Evolutionary conservation across 1,140 invertebrate species (phyloP), one percentile per base, ranked within the genome.

Genomic region (Calephelis nemesis): DNA sequence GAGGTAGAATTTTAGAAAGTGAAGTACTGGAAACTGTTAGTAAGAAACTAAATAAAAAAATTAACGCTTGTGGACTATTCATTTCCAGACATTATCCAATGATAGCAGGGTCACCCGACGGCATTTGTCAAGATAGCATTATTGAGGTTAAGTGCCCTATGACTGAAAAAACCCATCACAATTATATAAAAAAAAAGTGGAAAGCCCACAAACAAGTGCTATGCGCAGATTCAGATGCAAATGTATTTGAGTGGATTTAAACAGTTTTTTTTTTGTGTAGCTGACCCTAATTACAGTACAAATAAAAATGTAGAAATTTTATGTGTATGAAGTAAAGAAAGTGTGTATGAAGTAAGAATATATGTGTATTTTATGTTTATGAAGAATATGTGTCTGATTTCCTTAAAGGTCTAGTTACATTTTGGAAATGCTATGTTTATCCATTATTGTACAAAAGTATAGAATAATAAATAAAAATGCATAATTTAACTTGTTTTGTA

Each of bases 121-220:
- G 70, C 9, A 73, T 76, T 3, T 71, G 48, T 70, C 15, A 68
- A 64, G 60, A 72, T 42, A 49, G 48, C 13, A 68, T 75, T 47
- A 64, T 78, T 6, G 73, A 78, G 74, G 78, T 90, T 49, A 88
- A 90, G 65, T 84, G 73, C 48, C 70, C 69, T 1, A 62, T 62
- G 42, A 74, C 50, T 12, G 12, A 40, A 11, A 64, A 69, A 48
- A 58, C 69, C 6, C 60, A 60, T 42, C 12, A 47, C 7, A 66
- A 68, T 45, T 71, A 71, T 42, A 39, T 69, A 47, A 65, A 65
- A 12, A 62, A 74, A n/a, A n/a, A n/a, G n/a, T 68, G 69, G 69
- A 19, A 60, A 60, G 11, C 58, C 58, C 9, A 60, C n/a, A 10
- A 30, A 60, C 10, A 60, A 60, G 30, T 60, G n/a, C 58, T 60